A percentile compares a stretch with the other conserved stretches of the same genome.
Evolutionary conservation across 2,888 invertebrate species (phyloP).

Genomic region (Andrena haemorrhoa): DNA sequence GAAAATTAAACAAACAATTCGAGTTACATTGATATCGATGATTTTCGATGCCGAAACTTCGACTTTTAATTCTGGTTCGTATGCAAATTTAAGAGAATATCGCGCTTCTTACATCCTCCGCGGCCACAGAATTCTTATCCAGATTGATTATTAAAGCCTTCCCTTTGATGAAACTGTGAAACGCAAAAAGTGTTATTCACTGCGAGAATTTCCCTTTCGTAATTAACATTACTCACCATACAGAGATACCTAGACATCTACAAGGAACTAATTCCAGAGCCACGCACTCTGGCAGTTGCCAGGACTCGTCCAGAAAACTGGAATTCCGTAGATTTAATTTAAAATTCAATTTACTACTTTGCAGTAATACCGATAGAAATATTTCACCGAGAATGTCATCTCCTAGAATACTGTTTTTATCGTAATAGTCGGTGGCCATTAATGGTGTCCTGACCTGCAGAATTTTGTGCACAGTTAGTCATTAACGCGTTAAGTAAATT

Average conservation of each 20-base stretch:
- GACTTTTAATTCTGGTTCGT: not conserved
- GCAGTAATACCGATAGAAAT: slow-evolving; percentile 86
- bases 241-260: slow-evolving; percentile 87
- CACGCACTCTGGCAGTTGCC: slow-evolving; percentile 87
- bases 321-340: slow-evolving; percentile 86
- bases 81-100: not conserved
- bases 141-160: slow-evolving; percentile 87
- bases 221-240: slow-evolving; percentile 84
- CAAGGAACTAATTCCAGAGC: slow-evolving; percentile 88
- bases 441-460: slow-evolving; percentile 76
- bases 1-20: slow-evolving; percentile 51
- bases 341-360: slow-evolving; percentile 86
- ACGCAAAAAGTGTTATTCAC: slow-evolving; percentile 58
- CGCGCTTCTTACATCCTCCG: slow-evolving; percentile 87
- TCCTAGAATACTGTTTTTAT: slow-evolving; percentile 86
- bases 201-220: not conserved
- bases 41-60: not conserved
- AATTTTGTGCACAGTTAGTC: slow-evolving; percentile 18
- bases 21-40: not conserved
- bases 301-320: slow-evolving; percentile 88
- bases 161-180: slow-evolving; percentile 86
- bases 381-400: slow-evolving; percentile 88
- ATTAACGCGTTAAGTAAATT: not conserved
- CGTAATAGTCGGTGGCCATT: slow-evolving; percentile 79
- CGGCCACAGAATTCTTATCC: slow-evolving; percentile 87